phyloP scores from a whole-genome alignment of 2,113 vertebrate genomes.

The Petaurus breviceps region DNA sequence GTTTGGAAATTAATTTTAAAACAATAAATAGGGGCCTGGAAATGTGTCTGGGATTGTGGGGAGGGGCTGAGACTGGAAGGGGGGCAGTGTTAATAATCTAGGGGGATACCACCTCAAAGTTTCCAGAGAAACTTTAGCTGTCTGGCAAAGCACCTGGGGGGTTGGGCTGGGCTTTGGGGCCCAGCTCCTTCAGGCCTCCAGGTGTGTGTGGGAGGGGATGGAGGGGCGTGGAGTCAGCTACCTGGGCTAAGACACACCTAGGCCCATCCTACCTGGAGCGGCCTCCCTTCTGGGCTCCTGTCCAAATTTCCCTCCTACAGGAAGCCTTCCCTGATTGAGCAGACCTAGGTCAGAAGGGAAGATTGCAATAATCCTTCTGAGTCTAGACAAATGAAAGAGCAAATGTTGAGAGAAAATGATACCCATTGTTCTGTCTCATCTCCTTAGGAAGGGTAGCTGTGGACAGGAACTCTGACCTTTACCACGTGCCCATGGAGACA shows the following conservation, averaged over 20 bases:
- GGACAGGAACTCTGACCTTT: neutral
- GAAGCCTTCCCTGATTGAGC: neutral
- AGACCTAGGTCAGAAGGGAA: neutral
- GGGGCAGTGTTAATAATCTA: neutral
- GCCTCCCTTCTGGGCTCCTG: neutral
- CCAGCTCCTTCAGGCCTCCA: neutral
- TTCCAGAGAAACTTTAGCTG: neutral
- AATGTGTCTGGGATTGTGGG: neutral
- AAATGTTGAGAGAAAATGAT: neutral
- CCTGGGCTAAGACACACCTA: neutral
- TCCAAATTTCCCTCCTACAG: neutral
- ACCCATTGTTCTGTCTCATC: neutral
- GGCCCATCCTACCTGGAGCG: neutral
- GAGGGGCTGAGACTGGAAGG: neutral
- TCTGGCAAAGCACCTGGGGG: neutral
- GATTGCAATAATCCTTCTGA: neutral
- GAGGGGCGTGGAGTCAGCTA: too few relatives aligned
- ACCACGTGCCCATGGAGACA: neutral
- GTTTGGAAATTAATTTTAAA: constrained; percentile 3
- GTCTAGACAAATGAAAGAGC: neutral
- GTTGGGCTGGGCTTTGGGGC: neutral
- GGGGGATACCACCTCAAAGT: neutral
- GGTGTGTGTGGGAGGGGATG: constrained; percentile 2
- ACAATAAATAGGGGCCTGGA: constrained; percentile 1
- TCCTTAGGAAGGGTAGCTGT: neutral